phyloP scores from a whole-genome alignment of 1,140 invertebrate genomes.

The Trichonephila clavipes region DNA sequence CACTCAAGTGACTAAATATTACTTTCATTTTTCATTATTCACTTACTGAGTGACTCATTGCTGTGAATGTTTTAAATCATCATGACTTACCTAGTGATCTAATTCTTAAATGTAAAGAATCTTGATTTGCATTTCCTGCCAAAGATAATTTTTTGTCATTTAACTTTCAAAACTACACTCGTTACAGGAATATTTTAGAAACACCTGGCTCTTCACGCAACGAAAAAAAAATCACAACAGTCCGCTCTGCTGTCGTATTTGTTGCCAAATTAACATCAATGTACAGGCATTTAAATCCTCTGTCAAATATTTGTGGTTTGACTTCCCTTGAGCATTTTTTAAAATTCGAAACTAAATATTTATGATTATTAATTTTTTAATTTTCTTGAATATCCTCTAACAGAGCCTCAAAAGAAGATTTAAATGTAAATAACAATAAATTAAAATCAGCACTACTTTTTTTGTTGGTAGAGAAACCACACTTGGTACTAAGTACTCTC shows the following conservation, averaged over 20 bases:
- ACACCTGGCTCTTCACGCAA: not conserved
- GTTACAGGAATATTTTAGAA: not conserved
- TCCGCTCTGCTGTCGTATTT: not conserved
- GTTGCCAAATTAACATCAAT: constrained; percentile 1
- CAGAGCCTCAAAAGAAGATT: no score
- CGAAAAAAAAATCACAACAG: constrained; percentile 4
- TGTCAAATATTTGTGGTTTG: not conserved
- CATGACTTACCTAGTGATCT: not conserved
- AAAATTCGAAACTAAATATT: no score
- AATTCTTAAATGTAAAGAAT: not conserved
- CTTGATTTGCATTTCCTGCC: not conserved
- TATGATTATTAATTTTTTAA: no score
- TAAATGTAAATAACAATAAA: no score
- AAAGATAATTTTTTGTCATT: not conserved
- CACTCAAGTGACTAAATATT: constrained; percentile 5
- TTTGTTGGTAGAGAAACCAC: no score
- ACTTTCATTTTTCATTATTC: not conserved
- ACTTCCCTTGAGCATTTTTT: not conserved
- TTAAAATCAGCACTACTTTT: no score
- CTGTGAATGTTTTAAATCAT: not conserved
- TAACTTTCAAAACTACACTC: not conserved
- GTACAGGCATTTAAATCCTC: not conserved
- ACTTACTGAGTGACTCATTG: constrained; percentile 3
- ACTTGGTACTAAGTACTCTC: no score
- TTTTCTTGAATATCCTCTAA: no score